Conservation (phyloP, 2,888 invertebrate species). For the Leptopilina myrica region DNA sequence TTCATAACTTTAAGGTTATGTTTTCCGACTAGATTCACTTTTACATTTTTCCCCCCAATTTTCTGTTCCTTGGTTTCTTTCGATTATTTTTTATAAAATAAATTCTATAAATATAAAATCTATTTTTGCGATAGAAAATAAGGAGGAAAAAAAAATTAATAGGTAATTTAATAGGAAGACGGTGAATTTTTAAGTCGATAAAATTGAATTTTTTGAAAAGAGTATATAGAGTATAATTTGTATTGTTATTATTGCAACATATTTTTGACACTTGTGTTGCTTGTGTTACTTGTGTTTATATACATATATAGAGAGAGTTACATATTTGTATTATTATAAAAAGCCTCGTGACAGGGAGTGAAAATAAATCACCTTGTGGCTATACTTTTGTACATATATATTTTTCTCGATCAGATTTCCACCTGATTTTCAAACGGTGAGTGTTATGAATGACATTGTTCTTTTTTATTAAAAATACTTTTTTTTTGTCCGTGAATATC, state of each 20-base stretch:
- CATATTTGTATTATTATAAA: conserved; percentile 22
- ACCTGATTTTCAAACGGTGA: background rate
- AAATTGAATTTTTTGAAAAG: too few relatives aligned
- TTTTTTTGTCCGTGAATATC: background rate
- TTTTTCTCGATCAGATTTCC: conserved; percentile 27
- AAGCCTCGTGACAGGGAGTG: background rate
- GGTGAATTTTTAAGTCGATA: too few relatives aligned
- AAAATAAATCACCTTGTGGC: conserved; percentile 41
- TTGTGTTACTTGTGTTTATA: background rate
- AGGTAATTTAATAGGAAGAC: too few relatives aligned
- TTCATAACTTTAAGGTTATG: too few relatives aligned
- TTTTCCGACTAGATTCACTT: too few relatives aligned
- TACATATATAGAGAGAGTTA: background rate
- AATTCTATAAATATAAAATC: too few relatives aligned
- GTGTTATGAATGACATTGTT: background rate
- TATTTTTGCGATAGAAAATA: too few relatives aligned
- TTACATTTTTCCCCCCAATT: too few relatives aligned
- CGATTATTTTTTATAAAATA: too few relatives aligned
- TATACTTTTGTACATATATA: background rate
- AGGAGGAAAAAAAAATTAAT: too few relatives aligned
- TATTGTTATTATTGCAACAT: background rate
- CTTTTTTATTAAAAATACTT: background rate
- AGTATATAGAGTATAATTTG: too few relatives aligned
- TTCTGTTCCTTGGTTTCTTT: too few relatives aligned
- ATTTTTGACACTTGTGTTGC: background rate